Evolutionary conservation across 2,797 vertebrate genomes (phyloP).

Genomic region (Pseudotriccus pelzelni): DNA sequence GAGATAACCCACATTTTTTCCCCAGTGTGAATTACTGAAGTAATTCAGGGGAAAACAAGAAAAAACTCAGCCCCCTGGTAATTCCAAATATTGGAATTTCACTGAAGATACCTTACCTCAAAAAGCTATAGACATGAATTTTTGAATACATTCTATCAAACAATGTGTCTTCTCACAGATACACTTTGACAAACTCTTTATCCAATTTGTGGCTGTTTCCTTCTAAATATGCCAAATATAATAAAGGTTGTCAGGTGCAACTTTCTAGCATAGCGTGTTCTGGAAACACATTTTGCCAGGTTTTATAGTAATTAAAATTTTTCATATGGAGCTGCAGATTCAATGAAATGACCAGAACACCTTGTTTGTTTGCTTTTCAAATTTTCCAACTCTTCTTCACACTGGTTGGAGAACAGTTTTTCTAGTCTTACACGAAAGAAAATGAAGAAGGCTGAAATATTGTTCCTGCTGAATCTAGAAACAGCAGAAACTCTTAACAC

Average conservation of each 20-base stretch:
- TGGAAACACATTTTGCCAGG: background rate
- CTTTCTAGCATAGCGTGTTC: background rate
- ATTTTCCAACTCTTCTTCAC: background rate
- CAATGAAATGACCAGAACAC: background rate
- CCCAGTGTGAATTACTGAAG: background rate
- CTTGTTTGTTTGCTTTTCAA: background rate
- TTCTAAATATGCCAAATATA: background rate
- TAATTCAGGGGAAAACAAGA: background rate
- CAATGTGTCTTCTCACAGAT: background rate
- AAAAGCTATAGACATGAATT: background rate
- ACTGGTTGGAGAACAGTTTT: background rate
- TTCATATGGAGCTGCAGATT: background rate
- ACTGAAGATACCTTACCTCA: background rate
- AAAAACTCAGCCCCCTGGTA: background rate
- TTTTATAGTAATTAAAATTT: slow-evolving; percentile 20
- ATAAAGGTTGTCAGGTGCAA: slow-evolving; percentile 6
- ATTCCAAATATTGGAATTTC: background rate
- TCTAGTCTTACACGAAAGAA: background rate
- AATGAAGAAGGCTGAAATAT: background rate
- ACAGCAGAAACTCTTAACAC: rapidly evolving
- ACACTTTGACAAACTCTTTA: background rate
- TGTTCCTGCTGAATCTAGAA: background rate
- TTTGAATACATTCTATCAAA: background rate
- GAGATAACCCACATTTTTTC: background rate
- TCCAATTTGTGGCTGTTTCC: background rate